phyloP scores from a whole-genome alignment of 2,113 vertebrate genomes.

The Falcunculus frontatus region DNA sequence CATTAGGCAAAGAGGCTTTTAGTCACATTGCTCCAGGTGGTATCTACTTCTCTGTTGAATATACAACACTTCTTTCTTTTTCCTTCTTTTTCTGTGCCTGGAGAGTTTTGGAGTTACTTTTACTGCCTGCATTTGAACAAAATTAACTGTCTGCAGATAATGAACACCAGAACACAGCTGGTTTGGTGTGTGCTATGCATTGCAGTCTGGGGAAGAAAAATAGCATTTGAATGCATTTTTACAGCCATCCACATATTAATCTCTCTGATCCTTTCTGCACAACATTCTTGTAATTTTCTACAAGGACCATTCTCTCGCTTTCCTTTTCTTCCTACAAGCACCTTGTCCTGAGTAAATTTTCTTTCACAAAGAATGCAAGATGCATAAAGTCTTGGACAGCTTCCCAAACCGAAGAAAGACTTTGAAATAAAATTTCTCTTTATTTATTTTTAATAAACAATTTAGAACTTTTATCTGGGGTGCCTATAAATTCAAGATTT shows the following conservation, averaged over 20 bases:
- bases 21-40: neutral
- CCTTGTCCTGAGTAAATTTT: neutral
- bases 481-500: neutral
- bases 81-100: fast-evolving
- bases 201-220: neutral
- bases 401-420: neutral
- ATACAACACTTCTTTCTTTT: neutral
- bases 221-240: neutral
- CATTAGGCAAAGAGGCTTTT: neutral
- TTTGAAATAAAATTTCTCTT: constrained; percentile 9
- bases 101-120: neutral
- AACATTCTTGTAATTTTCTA: neutral
- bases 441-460: constrained; percentile 28
- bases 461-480: neutral
- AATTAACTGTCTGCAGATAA: neutral
- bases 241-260: neutral
- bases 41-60: neutral
- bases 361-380: neutral
- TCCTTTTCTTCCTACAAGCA: neutral
- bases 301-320: neutral
- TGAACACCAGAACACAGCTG: neutral
- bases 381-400: neutral
- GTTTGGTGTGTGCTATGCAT: neutral
- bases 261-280: neutral
- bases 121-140: neutral